phyloP scores from a whole-genome alignment of 1,140 invertebrate species.

The Metaphire vulgaris region DNA sequence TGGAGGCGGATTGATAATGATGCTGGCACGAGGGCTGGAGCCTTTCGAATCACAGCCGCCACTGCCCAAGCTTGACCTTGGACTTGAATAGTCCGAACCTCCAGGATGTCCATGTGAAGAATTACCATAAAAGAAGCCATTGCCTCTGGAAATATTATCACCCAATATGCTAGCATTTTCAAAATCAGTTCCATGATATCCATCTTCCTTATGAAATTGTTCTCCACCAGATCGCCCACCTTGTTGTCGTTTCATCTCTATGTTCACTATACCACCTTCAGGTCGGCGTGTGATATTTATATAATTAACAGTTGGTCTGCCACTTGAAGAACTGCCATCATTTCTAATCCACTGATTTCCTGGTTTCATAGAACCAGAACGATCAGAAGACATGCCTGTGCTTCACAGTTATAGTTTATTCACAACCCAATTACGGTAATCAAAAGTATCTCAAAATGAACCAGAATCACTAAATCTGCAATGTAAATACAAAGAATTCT shows the following conservation, averaged over 20 bases:
- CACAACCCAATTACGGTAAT: too few relatives aligned
- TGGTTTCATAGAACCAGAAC: not conserved
- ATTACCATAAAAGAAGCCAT: not conserved
- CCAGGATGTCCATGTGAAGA: not conserved
- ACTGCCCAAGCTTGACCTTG: constrained; percentile 2
- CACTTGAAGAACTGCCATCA: constrained; percentile 36
- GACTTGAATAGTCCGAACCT: not conserved
- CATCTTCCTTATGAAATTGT: not conserved
- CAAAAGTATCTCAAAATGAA: too few relatives aligned
- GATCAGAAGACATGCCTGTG: not conserved
- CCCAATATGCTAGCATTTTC: not conserved
- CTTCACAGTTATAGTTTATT: too few relatives aligned
- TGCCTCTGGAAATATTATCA: not conserved
- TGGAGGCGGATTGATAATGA: constrained; percentile 1
- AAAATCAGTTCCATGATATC: too few relatives aligned
- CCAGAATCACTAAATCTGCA: too few relatives aligned
- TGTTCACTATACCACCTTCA: constrained; percentile 22
- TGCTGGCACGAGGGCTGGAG: not conserved
- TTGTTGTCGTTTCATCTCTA: constrained; percentile 25
- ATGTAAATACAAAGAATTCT: too few relatives aligned
- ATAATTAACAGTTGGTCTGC: constrained; percentile 47
- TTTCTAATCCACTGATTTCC: not conserved
- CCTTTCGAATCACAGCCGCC: not conserved
- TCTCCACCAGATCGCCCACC: not conserved
- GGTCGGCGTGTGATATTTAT: constrained; percentile 10